phyloP scores from a whole-genome alignment of 2,113 vertebrate species.

The Sinocyclocheilus anophthalmus region DNA sequence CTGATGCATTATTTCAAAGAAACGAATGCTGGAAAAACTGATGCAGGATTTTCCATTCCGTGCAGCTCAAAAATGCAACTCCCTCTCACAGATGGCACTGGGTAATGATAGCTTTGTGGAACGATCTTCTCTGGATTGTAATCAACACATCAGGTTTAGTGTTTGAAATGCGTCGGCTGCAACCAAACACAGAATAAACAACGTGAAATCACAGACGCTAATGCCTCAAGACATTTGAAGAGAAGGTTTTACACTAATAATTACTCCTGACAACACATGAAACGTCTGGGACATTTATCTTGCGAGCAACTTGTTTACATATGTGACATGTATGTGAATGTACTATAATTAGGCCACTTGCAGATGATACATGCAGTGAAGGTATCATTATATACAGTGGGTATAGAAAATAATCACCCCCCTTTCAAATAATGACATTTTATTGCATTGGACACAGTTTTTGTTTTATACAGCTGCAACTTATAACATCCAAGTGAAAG shows the following conservation, averaged over 20 bases:
- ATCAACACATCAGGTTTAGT: constrained; percentile 1
- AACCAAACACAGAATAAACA: constrained; percentile 17
- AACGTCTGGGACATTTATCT: background rate
- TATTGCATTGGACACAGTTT: too few species aligned
- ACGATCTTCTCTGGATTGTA: background rate
- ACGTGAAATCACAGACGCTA: background rate
- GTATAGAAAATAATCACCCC: too few species aligned
- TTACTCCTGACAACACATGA: constrained; percentile 3
- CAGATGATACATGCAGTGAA: background rate
- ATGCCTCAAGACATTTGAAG: background rate
- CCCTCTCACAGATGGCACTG: background rate
- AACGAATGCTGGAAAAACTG: background rate
- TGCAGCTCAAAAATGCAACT: background rate
- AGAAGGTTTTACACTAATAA: background rate
- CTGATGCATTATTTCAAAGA: background rate
- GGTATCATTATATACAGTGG: background rate
- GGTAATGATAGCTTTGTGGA: constrained; percentile 20
- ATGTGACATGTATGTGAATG: background rate
- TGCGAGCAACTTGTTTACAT: background rate
- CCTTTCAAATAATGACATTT: too few species aligned
- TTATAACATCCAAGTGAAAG: too few species aligned
- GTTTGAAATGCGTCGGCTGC: background rate
- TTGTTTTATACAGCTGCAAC: too few species aligned
- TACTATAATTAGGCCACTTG: background rate
- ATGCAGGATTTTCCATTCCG: constrained; percentile 3